Evolutionary conservation across 2,113 vertebrate genomes (phyloP), one percentile per base, ranked within the genome.

Genomic region (Burhinus oedicnemus): DNA sequence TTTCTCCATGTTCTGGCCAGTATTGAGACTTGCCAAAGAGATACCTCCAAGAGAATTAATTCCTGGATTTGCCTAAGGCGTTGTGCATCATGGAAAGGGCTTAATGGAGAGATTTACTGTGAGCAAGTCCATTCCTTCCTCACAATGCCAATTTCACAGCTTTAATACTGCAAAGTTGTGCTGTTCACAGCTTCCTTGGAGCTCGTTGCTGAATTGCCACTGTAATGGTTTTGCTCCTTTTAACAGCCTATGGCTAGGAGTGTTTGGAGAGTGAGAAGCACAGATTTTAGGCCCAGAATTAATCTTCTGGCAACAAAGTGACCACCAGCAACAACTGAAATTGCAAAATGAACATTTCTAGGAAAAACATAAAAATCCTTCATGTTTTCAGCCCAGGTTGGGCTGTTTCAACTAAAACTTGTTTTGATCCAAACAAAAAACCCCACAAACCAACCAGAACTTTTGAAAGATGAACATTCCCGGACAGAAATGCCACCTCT

Each of bases 211-310:
- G 49, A 61, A 36, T 23, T 10, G 76, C 86, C 80, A 45, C 93
- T 44, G 52, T 38, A 80, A 58, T 13, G 62, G 62, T 71, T 83
- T 40, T 32, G 7, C 64, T 93, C 11, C 81, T 89, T 78, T 52
- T 52, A 40, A 70, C 30, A 65, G 54, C 20, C 44, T 4, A 57
- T 30, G 57, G 78, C 54, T 57, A 38, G 55, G 82, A 84, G 94
- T 54, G 90, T 78, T 82, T 58, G 84, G 25, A 93, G 94, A 95
- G 92, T 55, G 87, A 85, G 65, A 91, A 93, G 69, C 36, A 34
- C 29, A 45, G 57, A 82, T 75, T 89, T 96, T 27, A 32, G 84
- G 84, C 77, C 69, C 32, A 38, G 78, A 87, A 84, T 84, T 58
- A 25, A 7, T 55, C 32, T 87, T 83, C 77, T 94, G 92, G 95